These are phyloP conservation scores for Melanocharis versteri DNA, from an alignment of 2,113 vertebrate genomes.

Conservation along the genomic window DNA sequence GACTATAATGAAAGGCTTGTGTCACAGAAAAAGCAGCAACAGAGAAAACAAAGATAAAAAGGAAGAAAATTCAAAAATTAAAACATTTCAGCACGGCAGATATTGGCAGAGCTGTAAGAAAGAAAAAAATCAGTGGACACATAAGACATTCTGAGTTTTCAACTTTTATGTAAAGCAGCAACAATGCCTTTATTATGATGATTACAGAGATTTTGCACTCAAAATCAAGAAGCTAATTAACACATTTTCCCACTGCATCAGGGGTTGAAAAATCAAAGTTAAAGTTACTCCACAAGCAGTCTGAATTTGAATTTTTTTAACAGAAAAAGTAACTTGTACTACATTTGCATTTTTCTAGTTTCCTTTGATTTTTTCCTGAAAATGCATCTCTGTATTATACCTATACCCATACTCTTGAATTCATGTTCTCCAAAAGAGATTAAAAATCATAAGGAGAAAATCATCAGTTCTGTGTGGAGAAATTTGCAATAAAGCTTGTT, in stretches of 20 bases:
- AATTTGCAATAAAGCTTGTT: background rate
- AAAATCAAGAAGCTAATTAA: conserved; percentile 55
- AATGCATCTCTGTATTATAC: background rate
- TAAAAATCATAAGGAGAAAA: conserved; percentile 6
- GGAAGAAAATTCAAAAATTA: conserved; percentile 81
- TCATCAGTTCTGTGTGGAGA: background rate
- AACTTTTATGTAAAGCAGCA: conserved; percentile 73
- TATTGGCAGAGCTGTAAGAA: conserved; percentile 80
- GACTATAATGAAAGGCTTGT: conserved; percentile 82
- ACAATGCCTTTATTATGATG: conserved; percentile 55
- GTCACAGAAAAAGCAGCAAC: conserved; percentile 82
- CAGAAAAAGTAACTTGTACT: background rate
- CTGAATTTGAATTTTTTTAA: background rate
- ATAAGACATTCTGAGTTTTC: conserved; percentile 65
- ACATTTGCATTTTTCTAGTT: conserved; percentile 25
- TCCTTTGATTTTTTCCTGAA: background rate
- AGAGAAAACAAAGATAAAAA: conserved; percentile 81
- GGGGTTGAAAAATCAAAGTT: conserved; percentile 61
- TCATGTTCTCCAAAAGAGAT: background rate
- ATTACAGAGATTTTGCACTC: conserved; percentile 59
- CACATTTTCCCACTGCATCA: conserved; percentile 48
- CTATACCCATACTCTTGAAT: background rate
- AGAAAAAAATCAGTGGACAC: conserved; percentile 77
- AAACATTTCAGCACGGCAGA: conserved; percentile 82
- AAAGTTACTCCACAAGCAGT: background rate